Evolutionary conservation across 2,113 vertebrate genomes (phyloP), one percentile per base, ranked within the genome.

Genomic region (Otolemur garnettii): DNA sequence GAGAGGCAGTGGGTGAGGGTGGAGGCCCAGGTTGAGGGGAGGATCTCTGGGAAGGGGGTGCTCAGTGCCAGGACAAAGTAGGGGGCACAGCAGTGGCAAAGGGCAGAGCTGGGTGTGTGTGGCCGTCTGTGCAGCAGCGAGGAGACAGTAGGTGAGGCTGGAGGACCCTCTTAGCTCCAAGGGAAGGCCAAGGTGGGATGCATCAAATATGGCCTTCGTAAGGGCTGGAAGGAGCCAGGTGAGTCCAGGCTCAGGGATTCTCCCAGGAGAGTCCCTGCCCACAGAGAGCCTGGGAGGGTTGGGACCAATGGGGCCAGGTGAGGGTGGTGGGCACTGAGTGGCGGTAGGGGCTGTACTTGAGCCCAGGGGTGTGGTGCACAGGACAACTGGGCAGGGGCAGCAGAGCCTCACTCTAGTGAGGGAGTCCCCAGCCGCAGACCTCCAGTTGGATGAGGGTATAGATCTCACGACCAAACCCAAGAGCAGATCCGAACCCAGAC

Each of bases 61-160:
- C 24, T 2, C 83, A 14, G 71, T 0, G 0, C 33, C 9, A 2
- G 26, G 72, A 15, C 28, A 7, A 0, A 11, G 74, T 4, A 57
- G 21, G 18, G 71, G 6, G 35, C 84, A 2, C 0, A 21, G 3
- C 50, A 4, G 18, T 64, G 74, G 21, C 4, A 8, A 26, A 33
- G 53, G 74, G 30, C 88, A 24, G 4, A 0, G 38, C 35, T 0
- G 72, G n/a, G 7, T 1, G 0, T 1, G 0, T 30, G 30, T 53
- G 26, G 71, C 87, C 18, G 4, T 7, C 3, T 1, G 26, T 4
- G 26, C 33, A 0, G 33, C 0, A 0, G 22, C 45, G 2, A 3
- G 45, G 81, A 66, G 22, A 30, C 55, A 35, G 24, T 33, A 42
- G 0, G 12, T 21, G 50, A 22, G 78, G 30, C 38, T 2, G 38